These are phyloP conservation scores for Sturnira hondurensis DNA, from an alignment of 2,113 vertebrate genomes.

Conservation along the genomic window DNA sequence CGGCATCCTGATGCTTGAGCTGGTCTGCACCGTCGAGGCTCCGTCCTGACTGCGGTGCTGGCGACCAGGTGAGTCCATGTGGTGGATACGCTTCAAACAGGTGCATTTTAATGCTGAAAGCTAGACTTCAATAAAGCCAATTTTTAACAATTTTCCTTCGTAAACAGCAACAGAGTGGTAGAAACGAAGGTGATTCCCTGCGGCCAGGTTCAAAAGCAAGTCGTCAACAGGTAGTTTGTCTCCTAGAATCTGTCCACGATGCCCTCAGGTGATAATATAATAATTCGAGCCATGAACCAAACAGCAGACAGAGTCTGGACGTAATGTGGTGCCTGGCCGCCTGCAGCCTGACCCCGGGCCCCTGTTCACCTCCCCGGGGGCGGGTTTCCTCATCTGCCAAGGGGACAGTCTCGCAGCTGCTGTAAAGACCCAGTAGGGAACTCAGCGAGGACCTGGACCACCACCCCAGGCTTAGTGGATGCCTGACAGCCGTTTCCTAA, in stretches of 20 bases:
- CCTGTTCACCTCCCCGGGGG: background rate
- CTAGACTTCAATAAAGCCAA: background rate
- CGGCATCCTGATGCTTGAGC: background rate
- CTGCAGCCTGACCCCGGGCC: background rate
- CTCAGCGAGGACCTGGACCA: background rate
- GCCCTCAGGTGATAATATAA: background rate
- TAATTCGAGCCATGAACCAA: background rate
- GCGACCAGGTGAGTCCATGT: background rate
- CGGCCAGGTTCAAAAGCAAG: background rate
- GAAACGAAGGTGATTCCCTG: background rate
- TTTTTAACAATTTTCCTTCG: background rate
- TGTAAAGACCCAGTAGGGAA: background rate
- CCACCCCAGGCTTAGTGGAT: background rate
- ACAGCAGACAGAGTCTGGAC: background rate
- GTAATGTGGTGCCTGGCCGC: background rate
- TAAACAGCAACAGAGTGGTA: background rate
- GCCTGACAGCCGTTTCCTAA: background rate
- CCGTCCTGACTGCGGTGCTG: background rate
- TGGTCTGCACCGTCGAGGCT: background rate
- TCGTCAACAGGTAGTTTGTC: background rate
- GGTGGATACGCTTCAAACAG: background rate
- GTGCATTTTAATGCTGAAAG: conserved; percentile 6
- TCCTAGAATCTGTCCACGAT: background rate
- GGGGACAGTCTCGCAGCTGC: background rate
- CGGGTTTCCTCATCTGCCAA: background rate